A percentile compares a stretch with the other conserved stretches of the same genome.
These are phyloP conservation scores for Campopleginae sp. DNA, from an alignment of 2,888 invertebrate genomes.

Conservation along the genomic window DNA sequence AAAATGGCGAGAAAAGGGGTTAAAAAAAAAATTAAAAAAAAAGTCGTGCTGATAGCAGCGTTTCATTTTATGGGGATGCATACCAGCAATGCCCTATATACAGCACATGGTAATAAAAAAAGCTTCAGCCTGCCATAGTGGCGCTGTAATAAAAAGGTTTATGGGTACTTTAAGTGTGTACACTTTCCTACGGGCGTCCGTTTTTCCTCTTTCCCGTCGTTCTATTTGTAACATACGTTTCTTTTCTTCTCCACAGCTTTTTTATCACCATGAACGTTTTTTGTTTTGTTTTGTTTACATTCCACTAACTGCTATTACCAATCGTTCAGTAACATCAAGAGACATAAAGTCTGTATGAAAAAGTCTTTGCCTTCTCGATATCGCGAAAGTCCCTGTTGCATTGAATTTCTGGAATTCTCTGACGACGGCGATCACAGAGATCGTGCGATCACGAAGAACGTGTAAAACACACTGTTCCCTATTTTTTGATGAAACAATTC, in stretches of 20 bases:
- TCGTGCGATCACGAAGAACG: background rate
- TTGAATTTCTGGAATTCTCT: background rate
- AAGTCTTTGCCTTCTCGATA: background rate
- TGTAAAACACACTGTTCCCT: background rate
- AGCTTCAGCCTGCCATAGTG: slow-evolving; percentile 5
- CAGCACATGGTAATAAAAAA: slow-evolving; percentile 15
- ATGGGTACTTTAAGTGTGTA: slow-evolving; percentile 17
- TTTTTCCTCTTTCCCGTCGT: slow-evolving; percentile 24
- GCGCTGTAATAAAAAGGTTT: slow-evolving; percentile 37
- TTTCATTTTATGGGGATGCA: slow-evolving; percentile 51
- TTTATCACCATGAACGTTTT: slow-evolving; percentile 1
- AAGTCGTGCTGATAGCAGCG: slow-evolving; percentile 32
- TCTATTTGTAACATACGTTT: slow-evolving; percentile 1
- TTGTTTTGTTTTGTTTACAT: background rate
- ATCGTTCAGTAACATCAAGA: background rate
- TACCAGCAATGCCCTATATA: slow-evolving; percentile 6
- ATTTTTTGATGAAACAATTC: background rate
- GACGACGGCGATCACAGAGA: background rate
- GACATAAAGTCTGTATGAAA: background rate
- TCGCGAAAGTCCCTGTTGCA: background rate
- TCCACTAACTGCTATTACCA: background rate
- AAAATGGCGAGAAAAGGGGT: slow-evolving; percentile 35
- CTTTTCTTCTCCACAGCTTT: slow-evolving; percentile 14
- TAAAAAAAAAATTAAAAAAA: slow-evolving; percentile 32
- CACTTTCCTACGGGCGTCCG: slow-evolving; percentile 4